A percentile compares a stretch with the other conserved stretches of the same genome.
Evolutionary conservation across 2,888 invertebrate genomes (phyloP).

Genomic region (Cheilosia soror): DNA sequence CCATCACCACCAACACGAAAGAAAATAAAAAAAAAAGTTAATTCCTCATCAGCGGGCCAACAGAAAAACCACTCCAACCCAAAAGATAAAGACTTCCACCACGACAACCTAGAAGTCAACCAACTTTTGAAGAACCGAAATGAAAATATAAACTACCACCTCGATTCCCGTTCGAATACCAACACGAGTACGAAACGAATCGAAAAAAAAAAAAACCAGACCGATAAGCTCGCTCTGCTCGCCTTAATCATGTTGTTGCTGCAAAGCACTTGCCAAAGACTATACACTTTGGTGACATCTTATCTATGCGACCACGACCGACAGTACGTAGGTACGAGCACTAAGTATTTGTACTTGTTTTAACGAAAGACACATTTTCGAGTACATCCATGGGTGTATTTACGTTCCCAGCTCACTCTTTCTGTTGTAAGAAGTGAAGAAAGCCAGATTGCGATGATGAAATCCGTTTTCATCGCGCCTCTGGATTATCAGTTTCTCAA

Average conservation of each 20-base stretch:
- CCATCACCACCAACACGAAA: conserved; percentile 12
- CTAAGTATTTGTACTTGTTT: background rate
- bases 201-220: conserved; percentile 28
- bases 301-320: conserved; percentile 49
- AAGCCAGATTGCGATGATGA: conserved; percentile 7
- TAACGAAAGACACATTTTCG: background rate
- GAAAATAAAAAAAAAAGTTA: conserved; percentile 28
- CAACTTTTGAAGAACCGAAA: conserved; percentile 39
- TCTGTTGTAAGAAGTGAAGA: conserved; percentile 25
- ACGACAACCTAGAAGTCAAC: conserved; percentile 27
- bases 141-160: background rate
- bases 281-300: conserved; percentile 59
- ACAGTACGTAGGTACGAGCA: background rate
- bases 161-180: conserved; percentile 1
- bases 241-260: conserved; percentile 44
- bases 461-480: conserved; percentile 29
- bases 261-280: conserved; percentile 63
- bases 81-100: conserved; percentile 38
- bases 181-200: background rate
- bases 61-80: conserved; percentile 26
- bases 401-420: conserved; percentile 19
- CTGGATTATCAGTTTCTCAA: conserved; percentile 53
- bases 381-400: conserved; percentile 28
- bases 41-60: conserved; percentile 22
- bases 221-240: conserved; percentile 57